A percentile compares a stretch with the other conserved stretches of the same genome.
Evolutionary conservation across 2,797 vertebrate species (phyloP).

Genomic region (Hirundo rustica): DNA sequence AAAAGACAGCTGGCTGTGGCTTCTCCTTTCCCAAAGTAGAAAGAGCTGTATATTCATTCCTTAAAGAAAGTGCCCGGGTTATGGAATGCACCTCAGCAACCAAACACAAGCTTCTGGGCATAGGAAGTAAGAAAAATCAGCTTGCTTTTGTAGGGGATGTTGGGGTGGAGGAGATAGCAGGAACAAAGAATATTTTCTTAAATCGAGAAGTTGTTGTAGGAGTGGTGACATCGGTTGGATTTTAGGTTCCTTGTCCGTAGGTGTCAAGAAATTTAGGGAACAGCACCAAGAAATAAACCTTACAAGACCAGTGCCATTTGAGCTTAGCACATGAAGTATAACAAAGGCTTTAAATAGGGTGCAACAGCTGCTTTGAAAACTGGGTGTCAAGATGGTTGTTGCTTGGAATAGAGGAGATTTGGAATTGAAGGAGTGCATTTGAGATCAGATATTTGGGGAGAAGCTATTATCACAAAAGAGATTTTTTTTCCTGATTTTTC

Average conservation of each 20-base stretch:
- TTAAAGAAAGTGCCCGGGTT: background rate
- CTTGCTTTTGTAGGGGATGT: background rate
- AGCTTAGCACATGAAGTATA: background rate
- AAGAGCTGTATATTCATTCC: background rate
- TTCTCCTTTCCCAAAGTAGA: background rate
- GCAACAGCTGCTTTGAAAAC: background rate
- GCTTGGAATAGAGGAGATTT: background rate
- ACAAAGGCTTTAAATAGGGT: background rate
- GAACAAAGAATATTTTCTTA: background rate
- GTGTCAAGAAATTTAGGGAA: background rate
- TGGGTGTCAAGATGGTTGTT: background rate
- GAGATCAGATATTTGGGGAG: background rate
- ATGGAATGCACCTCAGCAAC: background rate
- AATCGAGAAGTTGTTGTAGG: background rate
- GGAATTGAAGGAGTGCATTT: background rate
- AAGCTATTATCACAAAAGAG: background rate
- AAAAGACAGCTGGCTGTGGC: background rate
- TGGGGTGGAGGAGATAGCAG: background rate
- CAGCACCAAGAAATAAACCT: background rate
- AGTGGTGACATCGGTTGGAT: background rate
- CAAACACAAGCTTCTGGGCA: background rate
- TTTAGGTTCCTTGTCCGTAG: background rate
- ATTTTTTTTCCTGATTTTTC: background rate
- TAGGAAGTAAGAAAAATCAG: background rate
- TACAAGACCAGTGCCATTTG: background rate